These are phyloP conservation scores for Dufourea novaeangliae DNA, from an alignment of 1,140 invertebrate species.

Conservation along the genomic window DNA sequence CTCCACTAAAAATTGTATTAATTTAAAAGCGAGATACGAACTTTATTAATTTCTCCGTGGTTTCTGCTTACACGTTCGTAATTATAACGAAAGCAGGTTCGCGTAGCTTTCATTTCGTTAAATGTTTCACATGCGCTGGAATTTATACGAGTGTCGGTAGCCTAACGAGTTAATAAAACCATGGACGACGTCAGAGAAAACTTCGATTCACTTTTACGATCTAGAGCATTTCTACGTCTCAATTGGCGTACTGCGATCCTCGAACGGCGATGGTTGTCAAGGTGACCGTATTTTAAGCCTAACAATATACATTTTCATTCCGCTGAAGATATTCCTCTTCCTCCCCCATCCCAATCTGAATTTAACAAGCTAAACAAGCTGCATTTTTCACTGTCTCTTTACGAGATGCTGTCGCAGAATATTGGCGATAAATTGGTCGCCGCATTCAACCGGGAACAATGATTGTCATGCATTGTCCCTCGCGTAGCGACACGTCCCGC, in stretches of 20 bases:
- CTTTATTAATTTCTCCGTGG: too few species aligned
- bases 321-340: neutral
- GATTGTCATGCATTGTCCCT: neutral
- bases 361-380: neutral
- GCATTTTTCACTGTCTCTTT: neutral
- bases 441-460: neutral
- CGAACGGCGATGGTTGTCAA: neutral
- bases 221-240: neutral
- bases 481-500: neutral
- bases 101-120: neutral
- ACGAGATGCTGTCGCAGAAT: neutral
- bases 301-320: neutral
- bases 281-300: neutral
- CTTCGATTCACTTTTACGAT: neutral
- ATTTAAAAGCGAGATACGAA: too few species aligned
- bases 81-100: too few species aligned
- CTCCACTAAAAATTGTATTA: too few species aligned
- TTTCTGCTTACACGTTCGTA: too few species aligned
- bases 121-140: neutral
- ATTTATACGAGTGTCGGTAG: too few species aligned
- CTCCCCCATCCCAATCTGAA: neutral
- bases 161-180: neutral
- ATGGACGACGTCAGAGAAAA: neutral
- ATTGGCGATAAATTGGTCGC: neutral
- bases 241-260: neutral